Percentiles rank a stretch among this genome's conserved stretches.
phyloP scores from a whole-genome alignment of 2,113 vertebrate genomes.

The Columbina picui region DNA sequence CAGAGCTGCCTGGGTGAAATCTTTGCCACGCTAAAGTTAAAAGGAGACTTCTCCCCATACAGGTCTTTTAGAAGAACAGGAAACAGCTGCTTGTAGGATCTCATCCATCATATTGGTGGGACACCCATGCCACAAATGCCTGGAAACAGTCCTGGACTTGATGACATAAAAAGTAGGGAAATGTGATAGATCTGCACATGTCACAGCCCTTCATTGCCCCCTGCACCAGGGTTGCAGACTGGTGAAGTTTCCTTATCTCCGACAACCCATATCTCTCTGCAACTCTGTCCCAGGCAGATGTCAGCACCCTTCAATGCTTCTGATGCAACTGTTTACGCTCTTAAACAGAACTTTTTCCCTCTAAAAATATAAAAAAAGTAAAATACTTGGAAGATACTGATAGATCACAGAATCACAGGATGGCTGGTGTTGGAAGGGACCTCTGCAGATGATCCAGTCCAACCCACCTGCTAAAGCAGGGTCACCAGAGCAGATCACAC shows the following conservation, averaged over 20 bases:
- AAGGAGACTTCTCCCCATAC: neutral
- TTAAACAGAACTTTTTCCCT: neutral
- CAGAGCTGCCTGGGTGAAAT: neutral
- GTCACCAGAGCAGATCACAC: too few relatives aligned
- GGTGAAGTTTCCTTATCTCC: neutral
- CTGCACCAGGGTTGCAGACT: neutral
- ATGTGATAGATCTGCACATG: neutral
- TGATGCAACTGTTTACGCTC: neutral
- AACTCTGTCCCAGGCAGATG: neutral
- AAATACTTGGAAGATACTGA: neutral
- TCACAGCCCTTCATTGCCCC: neutral
- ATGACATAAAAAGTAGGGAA: neutral
- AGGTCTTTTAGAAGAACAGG: neutral
- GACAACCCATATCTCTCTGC: accelerated
- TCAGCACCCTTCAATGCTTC: neutral
- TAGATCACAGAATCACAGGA: too few relatives aligned
- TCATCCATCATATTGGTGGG: neutral
- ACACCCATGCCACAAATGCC: neutral
- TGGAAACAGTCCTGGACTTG: neutral
- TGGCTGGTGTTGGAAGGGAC: too few relatives aligned
- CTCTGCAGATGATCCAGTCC: too few relatives aligned
- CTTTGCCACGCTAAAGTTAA: neutral
- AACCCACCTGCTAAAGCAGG: too few relatives aligned
- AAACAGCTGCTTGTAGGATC: neutral
- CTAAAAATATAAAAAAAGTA: neutral